Evolutionary conservation across 2,888 invertebrate species (phyloP), one percentile per base, ranked within the genome.

Genomic region (Colletes collaris): DNA sequence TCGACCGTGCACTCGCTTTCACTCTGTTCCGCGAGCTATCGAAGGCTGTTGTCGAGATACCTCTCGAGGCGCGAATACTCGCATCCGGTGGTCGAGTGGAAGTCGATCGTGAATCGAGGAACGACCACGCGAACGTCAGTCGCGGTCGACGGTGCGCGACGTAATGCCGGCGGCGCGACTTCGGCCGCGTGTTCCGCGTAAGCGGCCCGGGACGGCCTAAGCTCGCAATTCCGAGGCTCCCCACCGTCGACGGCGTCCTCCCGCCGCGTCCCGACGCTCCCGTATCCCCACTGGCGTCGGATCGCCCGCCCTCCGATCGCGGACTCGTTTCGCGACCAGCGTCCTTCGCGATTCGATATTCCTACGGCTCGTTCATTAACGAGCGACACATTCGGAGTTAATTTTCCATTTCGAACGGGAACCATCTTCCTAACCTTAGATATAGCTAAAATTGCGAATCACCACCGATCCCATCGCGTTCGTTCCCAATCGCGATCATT

Each of bases 81-180:
- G 62, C 11, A 53, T 63, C 53, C 70, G 53, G 46, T 35, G 52
- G 60, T 35, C 37, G 16, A 62, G n/a, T 46, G 60, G 40, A 13
- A 19, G 60, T 46, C 53, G 60, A 56, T 49, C 69, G 52, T 35
- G 11, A n/a, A 40, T 40, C n/a, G 35, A 64, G 37, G 52, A 55
- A 63, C 55, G 50, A 56, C 44, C 79, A 76, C 74, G 67, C 85
- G 79, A 62, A 89, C 89, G 90, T 92, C 92, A 91, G 90, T 90
- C 92, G 91, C 92, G 89, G 88, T 90, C 92, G 92, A 87, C 91
- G 91, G 91, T 91, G 90, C 92, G 91, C 93, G 92, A 92, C 92
- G 91, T 90, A 91, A 92, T 93, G 93, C 91, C 91, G 89, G 87
- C 88, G 85, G 88, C 84, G 76, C 82, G 81, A 83, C 86, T 82